Evolutionary conservation across 2,888 invertebrate genomes (phyloP).

Genomic region (Agrotis ipsilon): DNA sequence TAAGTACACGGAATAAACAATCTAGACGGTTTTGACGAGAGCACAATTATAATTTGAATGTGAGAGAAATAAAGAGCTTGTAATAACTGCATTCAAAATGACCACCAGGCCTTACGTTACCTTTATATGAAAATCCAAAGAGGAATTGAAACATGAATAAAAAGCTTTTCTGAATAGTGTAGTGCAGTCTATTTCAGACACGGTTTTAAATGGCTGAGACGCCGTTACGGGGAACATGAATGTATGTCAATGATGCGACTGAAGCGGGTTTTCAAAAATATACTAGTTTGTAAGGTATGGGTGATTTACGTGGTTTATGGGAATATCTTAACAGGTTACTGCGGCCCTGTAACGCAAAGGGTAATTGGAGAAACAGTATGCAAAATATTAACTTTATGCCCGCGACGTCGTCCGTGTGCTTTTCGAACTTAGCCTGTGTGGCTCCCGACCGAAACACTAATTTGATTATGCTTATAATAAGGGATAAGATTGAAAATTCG

Average conservation of each 20-base stretch:
- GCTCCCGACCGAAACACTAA: too few relatives aligned
- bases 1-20: neutral
- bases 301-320: neutral
- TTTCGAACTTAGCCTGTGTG: too few relatives aligned
- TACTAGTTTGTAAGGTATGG: slow-evolving; percentile 7
- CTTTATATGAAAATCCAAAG: slow-evolving; percentile 3
- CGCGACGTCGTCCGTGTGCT: too few relatives aligned
- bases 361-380: too few relatives aligned
- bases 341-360: too few relatives aligned
- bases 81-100: slow-evolving; percentile 7
- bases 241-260: slow-evolving; percentile 43
- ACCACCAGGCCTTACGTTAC: neutral
- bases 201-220: slow-evolving; percentile 33
- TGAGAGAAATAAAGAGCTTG: slow-evolving; percentile 10
- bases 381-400: too few relatives aligned
- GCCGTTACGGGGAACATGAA: slow-evolving; percentile 33
- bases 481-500: too few relatives aligned
- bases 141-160: slow-evolving; percentile 17
- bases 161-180: slow-evolving; percentile 21
- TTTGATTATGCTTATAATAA: too few relatives aligned
- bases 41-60: slow-evolving; percentile 20
- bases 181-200: slow-evolving; percentile 41
- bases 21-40: neutral
- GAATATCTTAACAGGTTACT: too few relatives aligned
- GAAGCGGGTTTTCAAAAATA: slow-evolving; percentile 8